Percentiles rank a stretch among this genome's conserved stretches.
Evolutionary conservation across 2,888 invertebrate genomes (phyloP).

Genomic region (Siphonodentalium dalli): DNA sequence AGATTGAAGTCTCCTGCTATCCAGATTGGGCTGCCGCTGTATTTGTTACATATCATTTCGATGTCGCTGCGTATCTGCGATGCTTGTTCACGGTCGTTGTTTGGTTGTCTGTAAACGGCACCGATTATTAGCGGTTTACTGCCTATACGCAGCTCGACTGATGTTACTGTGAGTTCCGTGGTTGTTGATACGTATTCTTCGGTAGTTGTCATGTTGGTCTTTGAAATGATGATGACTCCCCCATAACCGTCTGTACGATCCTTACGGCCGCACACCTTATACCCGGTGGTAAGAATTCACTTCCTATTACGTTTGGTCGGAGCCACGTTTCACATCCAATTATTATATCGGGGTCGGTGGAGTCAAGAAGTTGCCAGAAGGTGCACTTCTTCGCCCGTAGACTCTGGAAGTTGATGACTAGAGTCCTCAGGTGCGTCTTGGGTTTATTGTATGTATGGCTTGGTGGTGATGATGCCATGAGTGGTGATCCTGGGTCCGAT

Average conservation of each 20-base stretch:
- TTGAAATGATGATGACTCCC: slow-evolving; percentile 4
- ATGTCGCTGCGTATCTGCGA: neutral
- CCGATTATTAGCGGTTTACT: slow-evolving; percentile 8
- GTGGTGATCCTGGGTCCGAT: too few species aligned
- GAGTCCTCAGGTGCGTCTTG: too few species aligned
- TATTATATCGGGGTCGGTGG: slow-evolving; percentile 8
- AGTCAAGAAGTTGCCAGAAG: slow-evolving; percentile 10
- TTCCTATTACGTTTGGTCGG: neutral
- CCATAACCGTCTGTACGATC: slow-evolving; percentile 15
- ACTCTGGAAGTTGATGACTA: too few species aligned
- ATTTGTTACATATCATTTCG: neutral
- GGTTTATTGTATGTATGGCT: too few species aligned
- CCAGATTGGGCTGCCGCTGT: slow-evolving; percentile 9
- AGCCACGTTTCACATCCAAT: slow-evolving; percentile 19
- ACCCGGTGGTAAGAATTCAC: slow-evolving; percentile 8
- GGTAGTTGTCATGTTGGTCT: slow-evolving; percentile 1
- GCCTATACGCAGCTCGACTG: slow-evolving; percentile 6
- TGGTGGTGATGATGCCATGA: too few species aligned
- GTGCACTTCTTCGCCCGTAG: slow-evolving; percentile 9
- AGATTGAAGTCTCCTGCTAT: slow-evolving; percentile 17
- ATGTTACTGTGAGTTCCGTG: slow-evolving; percentile 4
- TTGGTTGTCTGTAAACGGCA: slow-evolving; percentile 12
- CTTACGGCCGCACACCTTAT: slow-evolving; percentile 7
- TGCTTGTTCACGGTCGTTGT: slow-evolving; percentile 3
- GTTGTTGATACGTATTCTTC: neutral